Conservation (phyloP, 2,888 invertebrate species). For the Dolichopus griseipennis region DNA sequence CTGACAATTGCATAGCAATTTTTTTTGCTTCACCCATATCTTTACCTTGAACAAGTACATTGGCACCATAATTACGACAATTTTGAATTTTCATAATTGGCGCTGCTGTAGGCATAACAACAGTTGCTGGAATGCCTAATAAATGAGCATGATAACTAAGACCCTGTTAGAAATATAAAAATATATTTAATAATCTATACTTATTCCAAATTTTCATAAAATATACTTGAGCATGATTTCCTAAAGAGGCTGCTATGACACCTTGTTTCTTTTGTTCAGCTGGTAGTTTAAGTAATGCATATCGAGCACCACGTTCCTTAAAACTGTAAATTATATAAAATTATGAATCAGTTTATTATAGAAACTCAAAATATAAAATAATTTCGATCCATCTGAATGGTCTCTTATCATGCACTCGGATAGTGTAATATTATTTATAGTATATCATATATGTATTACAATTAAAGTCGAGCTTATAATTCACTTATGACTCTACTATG, state of each 20-base stretch:
- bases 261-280: constrained; percentile 63
- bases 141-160: constrained; percentile 69
- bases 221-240: constrained; percentile 77
- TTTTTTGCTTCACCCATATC: constrained; percentile 79
- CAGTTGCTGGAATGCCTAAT: constrained; percentile 63
- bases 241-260: constrained; percentile 87
- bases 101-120: constrained; percentile 92
- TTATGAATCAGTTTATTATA: too few relatives aligned
- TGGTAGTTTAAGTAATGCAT: constrained; percentile 67
- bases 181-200: not conserved
- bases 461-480: too few relatives aligned
- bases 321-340: constrained; percentile 51
- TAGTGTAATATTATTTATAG: too few relatives aligned
- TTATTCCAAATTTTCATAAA: not conserved
- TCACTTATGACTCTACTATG: too few relatives aligned
- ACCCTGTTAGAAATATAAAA: constrained; percentile 31
- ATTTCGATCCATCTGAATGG: too few relatives aligned
- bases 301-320: constrained; percentile 88
- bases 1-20: constrained; percentile 65
- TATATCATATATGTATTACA: too few relatives aligned
- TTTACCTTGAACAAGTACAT: constrained; percentile 62
- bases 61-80: constrained; percentile 75
- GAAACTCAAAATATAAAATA: too few relatives aligned
- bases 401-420: too few relatives aligned
- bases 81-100: constrained; percentile 93